Conservation (phyloP, 92 coral and sea anemone genomes). For the Bergia puertoricense region DNA sequence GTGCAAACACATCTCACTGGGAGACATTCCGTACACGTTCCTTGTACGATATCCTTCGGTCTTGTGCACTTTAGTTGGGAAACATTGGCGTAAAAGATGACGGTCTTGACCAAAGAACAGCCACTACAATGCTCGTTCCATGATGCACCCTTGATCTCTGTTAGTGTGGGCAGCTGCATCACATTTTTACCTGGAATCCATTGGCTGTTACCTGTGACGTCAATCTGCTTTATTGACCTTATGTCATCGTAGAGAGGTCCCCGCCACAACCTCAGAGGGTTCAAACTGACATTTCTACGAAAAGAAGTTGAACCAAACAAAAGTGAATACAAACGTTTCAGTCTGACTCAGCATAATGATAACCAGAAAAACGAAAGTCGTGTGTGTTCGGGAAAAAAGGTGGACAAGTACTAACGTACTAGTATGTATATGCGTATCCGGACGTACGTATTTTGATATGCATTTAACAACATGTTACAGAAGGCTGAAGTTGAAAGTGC, state of each 20-base stretch:
- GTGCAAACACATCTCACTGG: constrained; percentile 20
- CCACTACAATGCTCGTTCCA: constrained; percentile 57
- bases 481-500: no score
- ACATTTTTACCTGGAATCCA: constrained; percentile 52
- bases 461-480: no score
- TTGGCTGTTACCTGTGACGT: constrained; percentile 25
- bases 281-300: constrained; percentile 48
- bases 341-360: no score
- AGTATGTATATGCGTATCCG: no score
- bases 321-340: no score
- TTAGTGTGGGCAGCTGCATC: constrained; percentile 42
- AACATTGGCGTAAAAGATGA: not conserved
- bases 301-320: not conserved
- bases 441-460: no score
- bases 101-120: constrained; percentile 26
- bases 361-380: no score
- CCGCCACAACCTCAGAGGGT: constrained; percentile 50
- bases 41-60: not conserved
- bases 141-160: constrained; percentile 52
- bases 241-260: constrained; percentile 47
- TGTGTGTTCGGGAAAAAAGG: no score
- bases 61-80: constrained; percentile 7
- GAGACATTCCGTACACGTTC: constrained; percentile 22
- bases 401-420: no score
- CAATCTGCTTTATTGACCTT: constrained; percentile 51